A percentile compares a stretch with the other conserved stretches of the same genome.
phyloP scores from a whole-genome alignment of 1,140 invertebrate species.

The Batillaria attramentaria region DNA sequence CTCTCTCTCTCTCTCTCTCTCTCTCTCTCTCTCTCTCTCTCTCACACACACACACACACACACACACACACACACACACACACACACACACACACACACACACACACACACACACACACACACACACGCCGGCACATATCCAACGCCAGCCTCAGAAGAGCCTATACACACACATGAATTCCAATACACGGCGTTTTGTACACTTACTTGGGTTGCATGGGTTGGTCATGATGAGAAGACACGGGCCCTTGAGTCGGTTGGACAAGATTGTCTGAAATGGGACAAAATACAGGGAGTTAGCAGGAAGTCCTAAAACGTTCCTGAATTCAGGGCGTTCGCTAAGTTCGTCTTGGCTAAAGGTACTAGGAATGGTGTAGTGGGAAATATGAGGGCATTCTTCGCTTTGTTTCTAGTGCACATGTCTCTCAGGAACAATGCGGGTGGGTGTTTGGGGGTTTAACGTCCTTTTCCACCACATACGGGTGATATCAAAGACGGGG shows the following conservation, averaged over 20 bases:
- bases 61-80: neutral
- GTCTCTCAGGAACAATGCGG: too few relatives aligned
- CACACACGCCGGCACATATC: too few relatives aligned
- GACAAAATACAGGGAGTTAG: too few relatives aligned
- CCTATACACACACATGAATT: neutral
- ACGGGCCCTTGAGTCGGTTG: neutral
- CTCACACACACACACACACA: neutral
- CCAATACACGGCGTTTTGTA: neutral
- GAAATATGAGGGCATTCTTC: too few relatives aligned
- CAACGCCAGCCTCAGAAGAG: neutral
- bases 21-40: neutral
- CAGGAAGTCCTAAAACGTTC: too few relatives aligned
- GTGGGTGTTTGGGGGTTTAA: too few relatives aligned
- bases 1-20: neutral
- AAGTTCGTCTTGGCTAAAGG: too few relatives aligned
- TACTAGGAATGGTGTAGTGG: too few relatives aligned
- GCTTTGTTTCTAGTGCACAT: too few relatives aligned
- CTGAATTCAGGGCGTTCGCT: too few relatives aligned
- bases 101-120: neutral
- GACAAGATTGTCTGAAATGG: neutral
- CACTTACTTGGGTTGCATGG: slow-evolving; percentile 70
- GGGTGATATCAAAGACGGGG: too few relatives aligned
- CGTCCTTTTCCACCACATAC: too few relatives aligned
- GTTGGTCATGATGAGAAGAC: slow-evolving; percentile 65
- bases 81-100: neutral